Conservation (phyloP, 2,888 invertebrate genomes). For the Drosophila parthenogenetica region DNA sequence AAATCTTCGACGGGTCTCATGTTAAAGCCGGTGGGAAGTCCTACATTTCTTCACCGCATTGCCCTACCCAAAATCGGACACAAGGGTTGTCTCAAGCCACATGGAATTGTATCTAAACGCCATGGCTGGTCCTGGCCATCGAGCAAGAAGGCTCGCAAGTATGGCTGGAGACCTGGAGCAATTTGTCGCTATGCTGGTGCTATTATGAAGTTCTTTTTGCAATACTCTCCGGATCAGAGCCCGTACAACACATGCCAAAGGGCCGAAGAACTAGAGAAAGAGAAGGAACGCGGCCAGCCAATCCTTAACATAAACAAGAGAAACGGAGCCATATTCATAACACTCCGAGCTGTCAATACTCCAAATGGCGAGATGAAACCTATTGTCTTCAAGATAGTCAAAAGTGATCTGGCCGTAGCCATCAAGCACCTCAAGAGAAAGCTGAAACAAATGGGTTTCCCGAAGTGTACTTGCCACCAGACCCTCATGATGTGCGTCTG, state of each 20-base stretch:
- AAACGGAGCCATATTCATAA: slow-evolving; percentile 88
- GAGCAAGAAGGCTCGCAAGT: slow-evolving; percentile 59
- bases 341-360: slow-evolving; percentile 66
- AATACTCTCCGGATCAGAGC: slow-evolving; percentile 68
- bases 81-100: slow-evolving; percentile 86
- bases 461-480: slow-evolving; percentile 86
- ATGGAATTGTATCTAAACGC: slow-evolving; percentile 86
- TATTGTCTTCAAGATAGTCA: slow-evolving; percentile 88
- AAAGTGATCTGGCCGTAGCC: slow-evolving; percentile 86
- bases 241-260: slow-evolving; percentile 64
- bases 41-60: slow-evolving; percentile 29
- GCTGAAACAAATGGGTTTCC: slow-evolving; percentile 86
- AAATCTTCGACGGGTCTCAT: background rate
- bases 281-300: slow-evolving; percentile 84
- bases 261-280: slow-evolving; percentile 76
- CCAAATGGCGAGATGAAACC: slow-evolving; percentile 85
- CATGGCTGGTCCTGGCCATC: slow-evolving; percentile 90
- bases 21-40: background rate
- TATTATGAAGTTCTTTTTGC: slow-evolving; percentile 82
- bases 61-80: slow-evolving; percentile 86
- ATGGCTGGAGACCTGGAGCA: slow-evolving; percentile 84
- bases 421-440: slow-evolving; percentile 86
- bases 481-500: slow-evolving; percentile 84
- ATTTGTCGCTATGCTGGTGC: slow-evolving; percentile 80
- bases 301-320: slow-evolving; percentile 88